Percentiles rank a stretch among this genome's conserved stretches.
Evolutionary conservation across 2,797 vertebrate species (phyloP).

Genomic region (Merluccius polli): DNA sequence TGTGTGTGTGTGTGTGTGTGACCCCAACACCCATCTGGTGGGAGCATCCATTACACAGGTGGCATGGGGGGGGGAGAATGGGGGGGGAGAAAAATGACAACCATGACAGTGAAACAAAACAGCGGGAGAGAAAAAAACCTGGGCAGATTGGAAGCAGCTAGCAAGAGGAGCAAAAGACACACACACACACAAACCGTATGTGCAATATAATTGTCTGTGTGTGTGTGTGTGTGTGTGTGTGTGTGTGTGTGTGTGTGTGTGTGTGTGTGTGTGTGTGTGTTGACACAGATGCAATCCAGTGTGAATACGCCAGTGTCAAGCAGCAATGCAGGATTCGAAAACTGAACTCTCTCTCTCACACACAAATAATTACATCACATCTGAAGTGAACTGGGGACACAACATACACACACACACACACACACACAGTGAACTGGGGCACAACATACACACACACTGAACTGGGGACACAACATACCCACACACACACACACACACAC

Average conservation of each 20-base stretch:
- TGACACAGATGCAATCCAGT: no score
- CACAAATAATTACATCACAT: no score
- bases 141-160: constrained; percentile 18
- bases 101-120: not conserved
- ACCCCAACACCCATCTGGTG: constrained; percentile 36
- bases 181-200: no score
- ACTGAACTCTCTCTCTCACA: not conserved
- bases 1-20: constrained; percentile 39
- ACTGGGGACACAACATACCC: not conserved
- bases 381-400: no score
- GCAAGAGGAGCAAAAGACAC: no score
- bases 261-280: no score
- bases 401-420: not conserved
- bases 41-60: constrained; percentile 25
- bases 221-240: no score
- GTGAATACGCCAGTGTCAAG: no score
- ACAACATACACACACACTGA: not conserved
- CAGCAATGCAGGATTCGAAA: not conserved
- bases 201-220: no score
- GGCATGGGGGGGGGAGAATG: not conserved
- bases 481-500: not conserved
- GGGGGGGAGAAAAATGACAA: not conserved
- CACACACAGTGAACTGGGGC: no score
- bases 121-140: constrained; percentile 19
- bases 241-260: no score